Conservation (phyloP, 2,113 vertebrate species). For the Brachirus orientalis region DNA sequence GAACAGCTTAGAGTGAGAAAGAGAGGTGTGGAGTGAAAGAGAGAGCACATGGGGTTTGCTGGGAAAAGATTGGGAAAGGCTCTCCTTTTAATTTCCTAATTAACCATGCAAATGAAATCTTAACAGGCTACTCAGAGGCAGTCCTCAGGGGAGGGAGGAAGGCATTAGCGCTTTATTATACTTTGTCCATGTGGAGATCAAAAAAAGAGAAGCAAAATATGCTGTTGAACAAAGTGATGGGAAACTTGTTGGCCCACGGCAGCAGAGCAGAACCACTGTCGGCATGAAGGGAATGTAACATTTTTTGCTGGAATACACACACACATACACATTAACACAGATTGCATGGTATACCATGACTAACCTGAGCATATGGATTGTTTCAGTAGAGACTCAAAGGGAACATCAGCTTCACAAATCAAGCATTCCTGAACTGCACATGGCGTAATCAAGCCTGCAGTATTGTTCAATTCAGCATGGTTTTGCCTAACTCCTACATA, state of each 20-base stretch:
- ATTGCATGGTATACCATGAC: neutral
- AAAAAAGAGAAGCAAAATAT: slow-evolving; percentile 61
- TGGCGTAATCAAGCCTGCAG: slow-evolving; percentile 34
- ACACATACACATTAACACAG: slow-evolving; percentile 14
- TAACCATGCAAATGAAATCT: slow-evolving; percentile 87
- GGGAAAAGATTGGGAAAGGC: slow-evolving; percentile 73
- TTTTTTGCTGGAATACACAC: slow-evolving; percentile 13
- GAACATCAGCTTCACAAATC: slow-evolving; percentile 26
- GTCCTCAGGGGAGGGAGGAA: slow-evolving; percentile 72
- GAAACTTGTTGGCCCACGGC: slow-evolving; percentile 62
- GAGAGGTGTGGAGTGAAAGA: slow-evolving; percentile 31
- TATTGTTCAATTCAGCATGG: slow-evolving; percentile 54
- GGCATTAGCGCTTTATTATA: slow-evolving; percentile 81
- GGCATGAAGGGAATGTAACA: slow-evolving; percentile 25
- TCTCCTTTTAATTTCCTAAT: slow-evolving; percentile 85
- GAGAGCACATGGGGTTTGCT: slow-evolving; percentile 57
- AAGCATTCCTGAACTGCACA: slow-evolving; percentile 26
- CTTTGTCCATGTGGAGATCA: slow-evolving; percentile 67
- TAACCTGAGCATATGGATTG: too few relatives aligned
- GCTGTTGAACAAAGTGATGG: slow-evolving; percentile 72
- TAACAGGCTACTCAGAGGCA: slow-evolving; percentile 82
- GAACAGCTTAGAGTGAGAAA: slow-evolving; percentile 47
- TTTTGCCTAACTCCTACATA: slow-evolving; percentile 20
- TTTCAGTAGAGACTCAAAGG: neutral
- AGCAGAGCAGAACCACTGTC: slow-evolving; percentile 50